These are phyloP conservation scores for Isaurus tuberculatus DNA, from an alignment of 92 coral and sea anemone species.

Conservation along the genomic window DNA sequence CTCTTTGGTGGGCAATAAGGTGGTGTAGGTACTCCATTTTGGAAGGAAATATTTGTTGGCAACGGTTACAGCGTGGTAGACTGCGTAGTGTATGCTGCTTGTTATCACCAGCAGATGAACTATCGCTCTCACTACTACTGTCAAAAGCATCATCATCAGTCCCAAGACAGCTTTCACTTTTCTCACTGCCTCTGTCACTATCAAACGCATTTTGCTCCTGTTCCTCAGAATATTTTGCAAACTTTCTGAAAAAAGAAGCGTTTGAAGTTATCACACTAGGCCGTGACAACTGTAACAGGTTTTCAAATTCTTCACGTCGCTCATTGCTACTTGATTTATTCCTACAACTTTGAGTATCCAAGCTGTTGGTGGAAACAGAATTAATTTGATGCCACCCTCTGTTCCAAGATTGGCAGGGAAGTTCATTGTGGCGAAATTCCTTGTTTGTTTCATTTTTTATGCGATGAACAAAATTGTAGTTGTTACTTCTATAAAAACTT, in stretches of 20 bases:
- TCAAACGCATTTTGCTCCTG: slow-evolving; percentile 10
- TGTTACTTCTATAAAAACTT: neutral
- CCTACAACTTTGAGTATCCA: neutral
- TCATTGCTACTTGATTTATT: neutral
- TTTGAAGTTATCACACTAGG: slow-evolving; percentile 43
- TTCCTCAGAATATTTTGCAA: slow-evolving; percentile 3
- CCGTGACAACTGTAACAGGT: slow-evolving; percentile 7
- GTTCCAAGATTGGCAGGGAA: neutral
- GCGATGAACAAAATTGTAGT: neutral
- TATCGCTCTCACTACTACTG: slow-evolving; percentile 45
- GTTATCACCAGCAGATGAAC: slow-evolving; percentile 33
- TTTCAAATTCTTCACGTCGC: slow-evolving; percentile 5
- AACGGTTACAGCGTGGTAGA: slow-evolving; percentile 81
- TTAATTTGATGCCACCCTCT: neutral
- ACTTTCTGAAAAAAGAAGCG: slow-evolving; percentile 10
- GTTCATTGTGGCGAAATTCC: neutral
- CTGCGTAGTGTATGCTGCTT: slow-evolving; percentile 56
- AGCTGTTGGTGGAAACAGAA: neutral
- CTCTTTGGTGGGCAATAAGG: slow-evolving; percentile 82
- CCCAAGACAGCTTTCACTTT: slow-evolving; percentile 26
- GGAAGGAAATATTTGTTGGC: slow-evolving; percentile 80
- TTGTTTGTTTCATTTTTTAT: slow-evolving; percentile 6
- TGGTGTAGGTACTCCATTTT: slow-evolving; percentile 93
- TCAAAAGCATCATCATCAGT: slow-evolving; percentile 51
- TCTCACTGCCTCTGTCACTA: slow-evolving; percentile 40